These are phyloP conservation scores for Meloidogyne hapla DNA, from an alignment of 1,140 invertebrate genomes.

Conservation along the genomic window DNA sequence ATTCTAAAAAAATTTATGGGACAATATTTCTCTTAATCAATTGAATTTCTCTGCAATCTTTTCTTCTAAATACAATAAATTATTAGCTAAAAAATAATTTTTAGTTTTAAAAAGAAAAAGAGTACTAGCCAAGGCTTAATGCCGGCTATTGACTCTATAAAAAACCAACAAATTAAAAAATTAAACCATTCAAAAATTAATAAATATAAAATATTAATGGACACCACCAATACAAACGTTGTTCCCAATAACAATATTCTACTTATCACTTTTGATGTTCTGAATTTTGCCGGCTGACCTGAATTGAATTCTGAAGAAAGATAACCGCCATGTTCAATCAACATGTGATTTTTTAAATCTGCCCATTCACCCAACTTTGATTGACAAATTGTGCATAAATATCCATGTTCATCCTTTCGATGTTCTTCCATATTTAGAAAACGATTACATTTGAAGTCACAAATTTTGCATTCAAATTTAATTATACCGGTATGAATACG, in stretches of 20 bases:
- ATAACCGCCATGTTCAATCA: constrained; percentile 61
- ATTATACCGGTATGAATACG: constrained; percentile 63
- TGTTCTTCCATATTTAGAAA: constrained; percentile 63
- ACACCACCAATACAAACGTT: too few relatives aligned
- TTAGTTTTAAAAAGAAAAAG: neutral
- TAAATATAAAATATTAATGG: neutral
- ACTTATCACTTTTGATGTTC: constrained; percentile 2
- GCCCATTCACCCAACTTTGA: constrained; percentile 57
- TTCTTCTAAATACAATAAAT: neutral
- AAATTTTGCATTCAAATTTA: constrained; percentile 64
- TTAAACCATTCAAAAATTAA: neutral
- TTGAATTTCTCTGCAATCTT: constrained; percentile 8
- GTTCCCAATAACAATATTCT: neutral
- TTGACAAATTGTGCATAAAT: constrained; percentile 60
- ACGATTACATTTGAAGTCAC: constrained; percentile 59
- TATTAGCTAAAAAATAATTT: constrained; percentile 7
- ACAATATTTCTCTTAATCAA: neutral
- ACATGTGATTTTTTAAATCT: constrained; percentile 62
- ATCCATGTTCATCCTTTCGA: constrained; percentile 61
- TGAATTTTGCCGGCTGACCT: constrained; percentile 38
- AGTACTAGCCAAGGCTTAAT: constrained; percentile 11
- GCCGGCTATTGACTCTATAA: constrained; percentile 8
- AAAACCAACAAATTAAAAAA: neutral
- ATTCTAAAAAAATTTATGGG: neutral
- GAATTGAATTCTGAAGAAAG: constrained; percentile 55